These are phyloP conservation scores for Myotis planiceps DNA, from an alignment of 2,797 vertebrate genomes.

Conservation along the genomic window DNA sequence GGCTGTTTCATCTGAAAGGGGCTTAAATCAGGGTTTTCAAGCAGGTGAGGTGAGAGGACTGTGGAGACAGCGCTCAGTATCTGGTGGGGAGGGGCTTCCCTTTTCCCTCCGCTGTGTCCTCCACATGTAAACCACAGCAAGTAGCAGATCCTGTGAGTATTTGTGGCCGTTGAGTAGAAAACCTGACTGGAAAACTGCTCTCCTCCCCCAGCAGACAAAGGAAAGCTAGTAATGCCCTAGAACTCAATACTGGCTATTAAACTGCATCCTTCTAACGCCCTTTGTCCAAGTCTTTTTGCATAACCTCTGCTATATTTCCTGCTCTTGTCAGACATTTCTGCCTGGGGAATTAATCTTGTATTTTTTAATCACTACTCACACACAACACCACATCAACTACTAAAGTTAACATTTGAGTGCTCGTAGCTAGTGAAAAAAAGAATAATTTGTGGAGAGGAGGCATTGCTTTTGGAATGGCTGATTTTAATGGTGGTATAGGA, in stretches of 20 bases:
- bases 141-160: not conserved
- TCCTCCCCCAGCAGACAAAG: not conserved
- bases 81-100: not conserved
- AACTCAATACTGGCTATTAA: not conserved
- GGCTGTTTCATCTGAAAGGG: not conserved
- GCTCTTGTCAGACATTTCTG: not conserved
- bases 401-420: not conserved
- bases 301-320: not conserved
- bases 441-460: not conserved
- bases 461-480: not conserved
- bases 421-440: not conserved
- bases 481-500: constrained; percentile 17
- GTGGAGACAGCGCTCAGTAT: not conserved
- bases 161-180: not conserved
- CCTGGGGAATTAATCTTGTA: not conserved
- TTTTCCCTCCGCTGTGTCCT: not conserved
- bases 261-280: not conserved
- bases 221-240: not conserved
- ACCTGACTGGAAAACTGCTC: not conserved
- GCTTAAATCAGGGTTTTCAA: not conserved
- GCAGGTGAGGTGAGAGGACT: not conserved
- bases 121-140: not conserved
- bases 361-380: not conserved
- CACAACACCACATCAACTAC: not conserved
- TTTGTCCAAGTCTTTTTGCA: not conserved